These are phyloP conservation scores for Scaptomyza cyrtandrae DNA, from an alignment of 2,888 invertebrate species.

Conservation along the genomic window DNA sequence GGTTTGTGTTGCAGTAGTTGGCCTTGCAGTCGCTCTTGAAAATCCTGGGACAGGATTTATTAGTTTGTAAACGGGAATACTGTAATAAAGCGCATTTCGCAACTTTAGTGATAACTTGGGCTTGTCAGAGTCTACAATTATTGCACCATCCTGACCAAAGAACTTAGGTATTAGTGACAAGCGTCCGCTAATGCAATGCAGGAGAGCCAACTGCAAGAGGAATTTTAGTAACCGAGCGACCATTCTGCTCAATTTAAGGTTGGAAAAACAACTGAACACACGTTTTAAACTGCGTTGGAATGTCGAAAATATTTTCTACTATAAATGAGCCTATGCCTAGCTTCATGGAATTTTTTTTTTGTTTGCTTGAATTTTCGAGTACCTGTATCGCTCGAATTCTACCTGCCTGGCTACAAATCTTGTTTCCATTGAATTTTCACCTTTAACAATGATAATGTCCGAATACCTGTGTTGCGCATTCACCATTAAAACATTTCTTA, in stretches of 20 bases:
- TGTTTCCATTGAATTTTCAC: conserved; percentile 61
- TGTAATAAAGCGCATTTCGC: conserved; percentile 58
- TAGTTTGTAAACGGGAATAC: conserved; percentile 66
- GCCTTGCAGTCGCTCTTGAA: conserved; percentile 9
- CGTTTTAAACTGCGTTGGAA: background rate
- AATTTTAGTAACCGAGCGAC: conserved; percentile 24
- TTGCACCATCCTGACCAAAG: conserved; percentile 66
- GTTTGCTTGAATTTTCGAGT: conserved; percentile 45
- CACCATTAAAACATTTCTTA: background rate
- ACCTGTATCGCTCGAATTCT: conserved; percentile 23
- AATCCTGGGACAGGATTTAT: conserved; percentile 35
- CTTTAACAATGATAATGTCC: conserved; percentile 4
- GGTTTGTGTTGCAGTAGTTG: conserved; percentile 31
- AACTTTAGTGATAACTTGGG: conserved; percentile 36
- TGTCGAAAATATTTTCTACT: background rate
- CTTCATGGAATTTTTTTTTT: conserved; percentile 35
- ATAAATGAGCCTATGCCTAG: background rate
- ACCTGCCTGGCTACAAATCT: conserved; percentile 59
- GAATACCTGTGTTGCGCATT: conserved; percentile 44
- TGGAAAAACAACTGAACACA: conserved; percentile 59
- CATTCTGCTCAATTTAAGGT: conserved; percentile 52
- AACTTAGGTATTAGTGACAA: conserved; percentile 52
- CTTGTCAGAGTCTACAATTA: conserved; percentile 63
- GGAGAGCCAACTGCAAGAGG: conserved; percentile 44
- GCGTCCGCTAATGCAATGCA: conserved; percentile 47